phyloP scores from a whole-genome alignment of 1,140 invertebrate genomes.

The Capitella teleta region DNA sequence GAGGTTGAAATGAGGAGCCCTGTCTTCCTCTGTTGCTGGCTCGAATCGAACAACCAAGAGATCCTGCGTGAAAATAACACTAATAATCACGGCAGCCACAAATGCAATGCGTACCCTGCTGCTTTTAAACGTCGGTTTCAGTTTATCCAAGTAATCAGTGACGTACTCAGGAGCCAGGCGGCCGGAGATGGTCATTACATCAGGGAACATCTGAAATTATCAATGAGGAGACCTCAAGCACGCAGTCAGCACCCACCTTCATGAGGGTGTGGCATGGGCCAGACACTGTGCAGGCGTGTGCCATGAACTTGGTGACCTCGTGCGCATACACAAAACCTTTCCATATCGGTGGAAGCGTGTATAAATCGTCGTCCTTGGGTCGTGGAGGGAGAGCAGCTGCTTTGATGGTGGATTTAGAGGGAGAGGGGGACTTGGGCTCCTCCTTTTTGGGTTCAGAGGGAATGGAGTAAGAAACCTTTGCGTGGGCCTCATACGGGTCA shows the following conservation, averaged over 20 bases:
- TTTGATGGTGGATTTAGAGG: no score
- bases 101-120: neutral
- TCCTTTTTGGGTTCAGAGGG: no score
- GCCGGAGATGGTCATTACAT: conserved; percentile 81
- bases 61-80: conserved; percentile 45
- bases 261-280: conserved; percentile 17
- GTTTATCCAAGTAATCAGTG: conserved; percentile 86
- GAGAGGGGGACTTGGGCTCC: no score
- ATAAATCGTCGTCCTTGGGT: no score
- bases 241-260: neutral
- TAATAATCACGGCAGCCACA: neutral
- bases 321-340: conserved; percentile 78
- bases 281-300: conserved; percentile 64
- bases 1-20: conserved; percentile 70
- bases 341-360: conserved; percentile 64
- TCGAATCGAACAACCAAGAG: conserved; percentile 71
- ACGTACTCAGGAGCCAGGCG: conserved; percentile 80
- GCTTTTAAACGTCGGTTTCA: conserved; percentile 46
- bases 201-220: no score
- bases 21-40: conserved; percentile 69
- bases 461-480: no score
- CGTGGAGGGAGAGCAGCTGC: no score
- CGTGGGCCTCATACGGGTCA: no score
- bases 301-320: conserved; percentile 78
- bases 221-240: no score